Base-by-base conservation (phyloP, 2,888 invertebrate genomes). In the Lordiphosa andalusiaca region DNA sequence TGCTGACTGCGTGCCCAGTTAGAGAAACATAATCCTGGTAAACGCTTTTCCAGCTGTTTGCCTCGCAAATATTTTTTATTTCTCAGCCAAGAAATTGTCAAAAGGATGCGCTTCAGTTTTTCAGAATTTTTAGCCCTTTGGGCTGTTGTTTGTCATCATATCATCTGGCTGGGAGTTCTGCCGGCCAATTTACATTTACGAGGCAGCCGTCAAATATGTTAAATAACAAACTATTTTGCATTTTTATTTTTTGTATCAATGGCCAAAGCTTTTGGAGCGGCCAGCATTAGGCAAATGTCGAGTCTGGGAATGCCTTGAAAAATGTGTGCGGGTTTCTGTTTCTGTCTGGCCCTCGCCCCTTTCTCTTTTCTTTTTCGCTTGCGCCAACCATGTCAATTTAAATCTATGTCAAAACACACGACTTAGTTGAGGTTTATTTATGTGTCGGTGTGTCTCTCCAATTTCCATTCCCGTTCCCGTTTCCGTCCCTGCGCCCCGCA, bases 401-500 rank as follows among this genome's bases (percentile, higher is more conserved):
- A 80, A 80, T 80, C 83, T 84, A 83, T 84, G 85, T 84, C 85
- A 84, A 78, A 78, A 78, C 80, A 78, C 75, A 84, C 75, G 71
- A 71, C 83, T 78, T 82, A 84, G 80, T 78, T 78, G 83, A 84
- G 84, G 84, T 78, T 84, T 78, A 84, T 84, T 84, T 84, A 81
- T 68, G 33, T 72, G 84, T 73, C 67, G 82, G 82, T 77, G 62
- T 52, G 58, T 47, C 56, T 67, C 61, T 3, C 9, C 47, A 38
- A 42, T 62, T 58, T 49, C 36, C 19, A n/a, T 44, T 48, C 2
- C 48, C 42, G 13, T 33, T 7, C 19, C 48, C 6, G 36, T 39
- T 10, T 23, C 37, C 53, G 30, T 48, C 10, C 41, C 21, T 37
- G 12, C 13, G 23, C 53, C 55, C 16, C 39, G 13, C 25, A 58